These are phyloP conservation scores for Nemurella pictetii DNA, from an alignment of 2,888 invertebrate species.

Conservation along the genomic window DNA sequence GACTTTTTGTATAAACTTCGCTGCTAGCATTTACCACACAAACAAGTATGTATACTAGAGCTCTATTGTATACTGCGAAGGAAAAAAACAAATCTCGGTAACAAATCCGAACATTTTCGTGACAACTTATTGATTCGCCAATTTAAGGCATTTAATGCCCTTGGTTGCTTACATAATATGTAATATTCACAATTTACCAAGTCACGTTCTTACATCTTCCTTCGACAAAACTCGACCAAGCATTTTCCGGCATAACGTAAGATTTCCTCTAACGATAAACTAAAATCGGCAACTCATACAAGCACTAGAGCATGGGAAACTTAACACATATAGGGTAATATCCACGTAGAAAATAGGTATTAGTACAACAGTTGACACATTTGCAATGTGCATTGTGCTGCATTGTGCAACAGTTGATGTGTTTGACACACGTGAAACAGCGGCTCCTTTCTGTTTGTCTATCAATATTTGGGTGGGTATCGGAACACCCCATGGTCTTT, in stretches of 20 bases:
- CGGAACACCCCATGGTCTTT: neutral
- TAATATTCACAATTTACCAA: neutral
- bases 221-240: neutral
- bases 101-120: neutral
- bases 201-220: neutral
- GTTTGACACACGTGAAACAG: neutral
- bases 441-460: neutral
- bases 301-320: neutral
- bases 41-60: constrained; percentile 12
- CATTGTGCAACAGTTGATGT: neutral
- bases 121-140: neutral
- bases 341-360: neutral
- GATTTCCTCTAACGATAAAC: too few relatives aligned
- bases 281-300: neutral
- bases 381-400: neutral
- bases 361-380: neutral
- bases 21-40: constrained; percentile 20
- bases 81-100: neutral
- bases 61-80: constrained; percentile 18
- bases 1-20: neutral
- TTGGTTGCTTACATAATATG: neutral
- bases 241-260: neutral
- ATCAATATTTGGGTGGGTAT: neutral
- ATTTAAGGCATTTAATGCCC: neutral
- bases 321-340: neutral